These are phyloP conservation scores for Macrobrachium rosenbergii DNA, from an alignment of 1,140 invertebrate species.

Conservation along the genomic window DNA sequence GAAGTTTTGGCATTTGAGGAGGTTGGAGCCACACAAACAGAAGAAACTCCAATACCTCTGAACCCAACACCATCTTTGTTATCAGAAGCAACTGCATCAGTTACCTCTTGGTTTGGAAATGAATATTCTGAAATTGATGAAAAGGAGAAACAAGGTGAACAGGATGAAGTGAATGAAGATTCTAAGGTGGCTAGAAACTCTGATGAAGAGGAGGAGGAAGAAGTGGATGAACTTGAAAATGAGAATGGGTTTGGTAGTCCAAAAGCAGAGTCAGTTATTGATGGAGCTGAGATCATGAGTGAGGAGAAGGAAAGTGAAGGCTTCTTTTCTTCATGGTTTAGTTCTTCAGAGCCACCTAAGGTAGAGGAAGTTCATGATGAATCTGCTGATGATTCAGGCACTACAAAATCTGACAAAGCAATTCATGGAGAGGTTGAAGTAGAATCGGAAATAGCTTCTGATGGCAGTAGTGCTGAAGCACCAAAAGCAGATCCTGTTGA, in stretches of 20 bases:
- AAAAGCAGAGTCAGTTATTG: slow-evolving; percentile 29
- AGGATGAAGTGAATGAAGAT: not conserved
- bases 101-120: not conserved
- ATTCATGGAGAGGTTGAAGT: slow-evolving; percentile 1
- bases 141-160: not conserved
- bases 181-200: no score
- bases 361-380: slow-evolving; percentile 8
- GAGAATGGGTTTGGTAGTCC: slow-evolving; percentile 28
- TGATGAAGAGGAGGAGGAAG: not conserved
- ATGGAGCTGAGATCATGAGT: not conserved
- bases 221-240: not conserved
- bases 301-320: slow-evolving; percentile 41
- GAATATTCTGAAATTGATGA: slow-evolving; percentile 1
- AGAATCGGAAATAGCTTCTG: slow-evolving; percentile 6
- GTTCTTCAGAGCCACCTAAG: slow-evolving; percentile 29
- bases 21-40: not conserved
- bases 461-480: not conserved
- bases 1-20: not conserved
- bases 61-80: slow-evolving; percentile 21
- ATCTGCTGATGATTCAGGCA: slow-evolving; percentile 16
- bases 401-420: not conserved
- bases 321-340: slow-evolving; percentile 50
- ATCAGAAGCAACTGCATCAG: slow-evolving; percentile 5
- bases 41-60: not conserved
- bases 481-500: not conserved